Evolutionary conservation across 2,797 vertebrate species (phyloP).

Genomic region (Thamnophis elegans): DNA sequence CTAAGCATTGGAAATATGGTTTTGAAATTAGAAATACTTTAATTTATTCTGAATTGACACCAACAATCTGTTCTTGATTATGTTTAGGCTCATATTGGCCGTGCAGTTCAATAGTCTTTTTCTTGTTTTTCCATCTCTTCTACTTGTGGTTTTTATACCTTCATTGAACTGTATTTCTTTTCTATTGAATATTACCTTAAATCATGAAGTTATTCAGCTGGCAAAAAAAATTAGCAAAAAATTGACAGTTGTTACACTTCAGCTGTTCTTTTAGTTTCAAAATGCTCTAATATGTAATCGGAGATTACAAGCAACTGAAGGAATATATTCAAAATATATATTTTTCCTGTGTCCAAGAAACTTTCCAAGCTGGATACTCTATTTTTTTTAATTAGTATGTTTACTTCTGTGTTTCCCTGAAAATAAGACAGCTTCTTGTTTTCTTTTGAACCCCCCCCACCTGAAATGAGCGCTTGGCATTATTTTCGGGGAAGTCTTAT

Average conservation of each 20-base stretch:
- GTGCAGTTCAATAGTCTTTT: neutral
- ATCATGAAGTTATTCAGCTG: neutral
- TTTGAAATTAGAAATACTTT: neutral
- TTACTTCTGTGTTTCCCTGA: neutral
- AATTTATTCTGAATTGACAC: constrained; percentile 10
- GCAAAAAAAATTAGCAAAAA: neutral
- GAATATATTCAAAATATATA: constrained; percentile 3
- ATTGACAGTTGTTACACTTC: neutral
- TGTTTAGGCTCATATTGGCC: neutral
- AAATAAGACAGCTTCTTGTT: no score
- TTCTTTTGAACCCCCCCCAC: no score
- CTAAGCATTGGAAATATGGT: neutral
- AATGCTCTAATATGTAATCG: neutral
- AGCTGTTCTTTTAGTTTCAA: neutral
- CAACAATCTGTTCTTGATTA: neutral
- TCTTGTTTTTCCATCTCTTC: neutral
- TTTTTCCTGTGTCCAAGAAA: constrained; percentile 7
- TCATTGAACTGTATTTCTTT: neutral
- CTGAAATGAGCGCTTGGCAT: no score
- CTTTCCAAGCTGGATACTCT: neutral
- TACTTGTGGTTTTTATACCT: neutral
- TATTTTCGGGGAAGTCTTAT: no score
- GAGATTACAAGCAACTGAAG: constrained; percentile 15
- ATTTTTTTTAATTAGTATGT: neutral
- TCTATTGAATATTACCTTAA: neutral